Evolutionary conservation across 2,888 invertebrate genomes (phyloP), one percentile per base, ranked within the genome.

Genomic region (Hyposoter dolosus): DNA sequence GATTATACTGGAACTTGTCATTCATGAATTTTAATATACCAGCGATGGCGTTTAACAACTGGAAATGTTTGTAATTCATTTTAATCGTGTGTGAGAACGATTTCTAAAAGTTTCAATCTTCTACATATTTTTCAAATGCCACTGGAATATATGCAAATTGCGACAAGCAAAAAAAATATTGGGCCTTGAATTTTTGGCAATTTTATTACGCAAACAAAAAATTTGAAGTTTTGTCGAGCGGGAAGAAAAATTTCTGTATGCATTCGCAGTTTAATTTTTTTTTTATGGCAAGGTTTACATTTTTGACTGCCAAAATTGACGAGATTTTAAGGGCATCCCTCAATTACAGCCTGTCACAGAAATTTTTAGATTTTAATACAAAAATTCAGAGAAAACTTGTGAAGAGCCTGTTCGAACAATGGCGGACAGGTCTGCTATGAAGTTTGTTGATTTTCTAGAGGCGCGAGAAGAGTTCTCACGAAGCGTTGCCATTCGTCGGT

Each of bases 1-100:
- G 66, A 77, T 77, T 77, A 28, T 50, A 53, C 53, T 50, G 50
- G 40, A 47, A 53, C 19, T 50, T 77, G 35, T 53, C 50, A 35
- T 66, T 74, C 53, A 19, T 43, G 66, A 50, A 35, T 40, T 35
- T 77, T 35, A 53, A 35, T 50, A 17, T 23, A 40, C 19, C 50
- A 77, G 53, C 50, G 23, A 23, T 9, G 3, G 50, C 40, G 50
- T 28, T 40, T 60, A 28, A 56, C 23, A 56, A 60, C 60, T 10
- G 60, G 28, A 23, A 28, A 60, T 60, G 28, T 28, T 23, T 60
- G 28, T 28, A 60, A 28, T 28, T 60, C 60, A 28, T 15, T 60
- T 6, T 28, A 15, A 28, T 60, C 15, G 4, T 28, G 15, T 28
- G 28, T 28, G 60, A 60, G 15, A 60, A 28, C 15, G 2, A 60